A percentile compares a stretch with the other conserved stretches of the same genome.
Conservation (phyloP, 2,888 invertebrate genomes). For the Mantis religiosa region DNA sequence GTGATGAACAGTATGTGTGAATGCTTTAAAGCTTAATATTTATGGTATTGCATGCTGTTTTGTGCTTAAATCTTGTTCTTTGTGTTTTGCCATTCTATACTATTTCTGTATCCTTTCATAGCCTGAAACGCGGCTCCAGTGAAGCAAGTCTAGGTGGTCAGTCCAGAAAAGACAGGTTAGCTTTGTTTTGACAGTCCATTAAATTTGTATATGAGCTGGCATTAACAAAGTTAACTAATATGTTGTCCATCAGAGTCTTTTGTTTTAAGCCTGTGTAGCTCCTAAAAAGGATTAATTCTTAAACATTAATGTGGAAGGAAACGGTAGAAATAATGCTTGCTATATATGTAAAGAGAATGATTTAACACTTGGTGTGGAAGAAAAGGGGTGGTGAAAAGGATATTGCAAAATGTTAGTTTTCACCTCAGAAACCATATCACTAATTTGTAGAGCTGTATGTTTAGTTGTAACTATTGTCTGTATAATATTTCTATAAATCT, state of each 20-base stretch:
- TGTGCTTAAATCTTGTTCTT: background rate
- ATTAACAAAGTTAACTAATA: background rate
- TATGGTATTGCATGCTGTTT: too few species aligned
- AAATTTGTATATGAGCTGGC: background rate
- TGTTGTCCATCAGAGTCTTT: background rate
- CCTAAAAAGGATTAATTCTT: background rate
- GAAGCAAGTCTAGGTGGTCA: slow-evolving; percentile 17
- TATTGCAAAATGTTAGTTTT: too few species aligned
- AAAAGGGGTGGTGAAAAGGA: background rate
- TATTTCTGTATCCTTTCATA: background rate
- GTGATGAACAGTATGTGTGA: too few species aligned
- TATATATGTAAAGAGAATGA: background rate
- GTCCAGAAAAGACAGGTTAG: slow-evolving; percentile 19
- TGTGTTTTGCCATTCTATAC: background rate
- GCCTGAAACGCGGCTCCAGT: slow-evolving; percentile 24
- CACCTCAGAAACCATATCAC: background rate
- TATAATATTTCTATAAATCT: background rate
- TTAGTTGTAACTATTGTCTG: background rate
- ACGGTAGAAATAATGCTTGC: background rate
- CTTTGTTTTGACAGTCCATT: background rate
- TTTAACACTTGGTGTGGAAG: background rate
- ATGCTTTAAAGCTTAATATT: too few species aligned
- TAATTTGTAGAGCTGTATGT: background rate
- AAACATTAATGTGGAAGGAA: background rate
- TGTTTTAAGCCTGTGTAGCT: background rate